These are phyloP conservation scores for Rhodinocichla rosea DNA, from an alignment of 2,113 vertebrate species.

Conservation along the genomic window DNA sequence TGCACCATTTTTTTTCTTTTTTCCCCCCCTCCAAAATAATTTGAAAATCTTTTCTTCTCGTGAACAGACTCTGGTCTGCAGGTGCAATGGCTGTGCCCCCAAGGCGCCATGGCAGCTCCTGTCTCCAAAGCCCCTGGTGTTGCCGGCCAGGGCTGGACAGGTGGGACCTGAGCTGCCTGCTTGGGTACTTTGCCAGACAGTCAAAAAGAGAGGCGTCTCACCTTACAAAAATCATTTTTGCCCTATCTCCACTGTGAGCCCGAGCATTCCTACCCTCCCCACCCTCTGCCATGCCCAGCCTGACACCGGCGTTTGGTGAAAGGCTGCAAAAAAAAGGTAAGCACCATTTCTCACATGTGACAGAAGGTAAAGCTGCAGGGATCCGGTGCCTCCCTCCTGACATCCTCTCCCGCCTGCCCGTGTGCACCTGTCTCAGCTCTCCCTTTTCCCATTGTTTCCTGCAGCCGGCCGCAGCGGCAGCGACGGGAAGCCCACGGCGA, in stretches of 20 bases:
- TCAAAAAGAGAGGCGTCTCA: background rate
- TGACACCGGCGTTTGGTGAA: fast-evolving
- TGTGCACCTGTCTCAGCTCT: background rate
- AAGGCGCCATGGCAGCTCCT: fast-evolving
- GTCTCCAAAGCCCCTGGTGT: background rate
- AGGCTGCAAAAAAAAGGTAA: background rate
- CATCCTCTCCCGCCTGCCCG: fast-evolving
- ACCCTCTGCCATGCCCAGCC: background rate
- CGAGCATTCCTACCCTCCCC: fast-evolving
- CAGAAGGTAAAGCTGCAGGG: background rate
- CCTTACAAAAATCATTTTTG: background rate
- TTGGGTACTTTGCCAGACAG: background rate
- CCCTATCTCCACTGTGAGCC: fast-evolving
- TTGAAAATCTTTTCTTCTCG: background rate
- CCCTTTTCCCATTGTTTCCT: background rate
- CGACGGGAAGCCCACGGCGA: constrained; percentile 75
- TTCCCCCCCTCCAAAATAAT: background rate
- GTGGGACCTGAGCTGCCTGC: background rate
- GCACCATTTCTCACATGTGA: background rate
- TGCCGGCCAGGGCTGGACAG: background rate
- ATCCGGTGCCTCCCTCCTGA: fast-evolving
- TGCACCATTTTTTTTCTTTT: fast-evolving
- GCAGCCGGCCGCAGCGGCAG: constrained; percentile 64
- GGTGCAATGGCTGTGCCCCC: no score
- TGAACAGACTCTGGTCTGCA: background rate